These are phyloP conservation scores for Pholis gunnellus DNA, from an alignment of 2,113 vertebrate genomes.

Conservation along the genomic window DNA sequence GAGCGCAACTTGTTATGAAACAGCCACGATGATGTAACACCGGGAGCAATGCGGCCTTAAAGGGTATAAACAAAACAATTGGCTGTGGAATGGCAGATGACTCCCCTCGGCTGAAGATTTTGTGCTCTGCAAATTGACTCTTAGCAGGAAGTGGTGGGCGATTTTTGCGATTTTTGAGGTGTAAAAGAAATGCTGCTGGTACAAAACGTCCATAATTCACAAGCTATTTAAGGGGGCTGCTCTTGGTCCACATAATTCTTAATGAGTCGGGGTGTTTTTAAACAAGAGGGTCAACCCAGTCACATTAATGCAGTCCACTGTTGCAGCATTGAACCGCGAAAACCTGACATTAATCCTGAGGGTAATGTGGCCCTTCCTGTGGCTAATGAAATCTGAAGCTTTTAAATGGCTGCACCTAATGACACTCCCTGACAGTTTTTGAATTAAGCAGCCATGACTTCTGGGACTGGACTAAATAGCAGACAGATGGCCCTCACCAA, in stretches of 20 bases:
- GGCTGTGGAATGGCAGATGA: conserved; percentile 41
- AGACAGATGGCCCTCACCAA: conserved; percentile 84
- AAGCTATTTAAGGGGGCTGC: conserved; percentile 70
- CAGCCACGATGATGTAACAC: conserved; percentile 62
- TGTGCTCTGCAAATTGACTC: conserved; percentile 36
- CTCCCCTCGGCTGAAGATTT: conserved; percentile 53
- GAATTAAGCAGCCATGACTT: conserved; percentile 83
- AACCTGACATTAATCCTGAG: conserved; percentile 86
- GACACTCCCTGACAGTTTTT: conserved; percentile 83
- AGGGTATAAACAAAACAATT: conserved; percentile 48
- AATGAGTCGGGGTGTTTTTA: conserved; percentile 78
- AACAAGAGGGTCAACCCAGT: conserved; percentile 77
- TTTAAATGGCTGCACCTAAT: conserved; percentile 83
- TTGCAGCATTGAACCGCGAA: conserved; percentile 67
- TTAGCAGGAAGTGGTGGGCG: conserved; percentile 65
- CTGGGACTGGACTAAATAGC: conserved; percentile 82
- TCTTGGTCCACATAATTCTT: conserved; percentile 76
- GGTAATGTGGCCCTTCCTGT: conserved; percentile 85
- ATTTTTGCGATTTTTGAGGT: conserved; percentile 62
- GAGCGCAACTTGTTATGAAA: conserved; percentile 67
- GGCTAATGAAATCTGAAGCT: conserved; percentile 86
- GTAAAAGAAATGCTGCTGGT: conserved; percentile 53
- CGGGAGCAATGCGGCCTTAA: conserved; percentile 43
- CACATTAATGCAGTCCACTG: conserved; percentile 71
- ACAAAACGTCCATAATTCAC: conserved; percentile 72